phyloP scores from a whole-genome alignment of 2,888 invertebrate genomes.

The Rhorus exstirpatorius region DNA sequence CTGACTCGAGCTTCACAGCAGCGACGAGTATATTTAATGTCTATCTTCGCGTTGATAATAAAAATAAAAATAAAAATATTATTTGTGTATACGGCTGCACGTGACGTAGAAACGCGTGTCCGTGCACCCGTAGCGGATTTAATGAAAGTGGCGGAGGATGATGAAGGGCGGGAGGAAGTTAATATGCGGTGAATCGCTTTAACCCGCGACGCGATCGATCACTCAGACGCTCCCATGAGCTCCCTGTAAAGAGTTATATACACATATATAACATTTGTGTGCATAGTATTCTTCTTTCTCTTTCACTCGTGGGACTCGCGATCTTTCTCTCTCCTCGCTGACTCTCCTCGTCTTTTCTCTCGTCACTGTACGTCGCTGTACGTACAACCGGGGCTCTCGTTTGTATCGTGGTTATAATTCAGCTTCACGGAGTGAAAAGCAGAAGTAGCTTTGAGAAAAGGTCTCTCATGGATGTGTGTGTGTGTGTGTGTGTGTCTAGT shows the following conservation, averaged over 20 bases:
- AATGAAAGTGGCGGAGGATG: conserved; percentile 48
- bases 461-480: conserved; percentile 1
- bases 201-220: conserved; percentile 73
- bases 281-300: conserved; percentile 31
- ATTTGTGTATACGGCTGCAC: too few species aligned
- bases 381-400: conserved; percentile 17
- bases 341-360: conserved; percentile 2
- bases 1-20: not conserved
- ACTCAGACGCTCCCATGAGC: conserved; percentile 50
- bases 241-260: not conserved
- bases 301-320: conserved; percentile 12
- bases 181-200: conserved; percentile 73
- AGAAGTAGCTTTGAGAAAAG: conserved; percentile 57
- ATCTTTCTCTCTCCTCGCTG: conserved; percentile 32
- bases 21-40: not conserved
- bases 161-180: conserved; percentile 43
- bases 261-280: not conserved
- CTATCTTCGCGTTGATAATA: not conserved
- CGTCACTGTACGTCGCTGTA: conserved; percentile 18
- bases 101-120: conserved; percentile 31
- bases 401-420: conserved; percentile 29
- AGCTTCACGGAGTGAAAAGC: conserved; percentile 47
- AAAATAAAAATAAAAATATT: not conserved
- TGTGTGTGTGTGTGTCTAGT: conserved; percentile 27
- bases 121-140: conserved; percentile 35